Conservation (phyloP, 2,888 invertebrate genomes). For the Pseudococcus longispinus region DNA sequence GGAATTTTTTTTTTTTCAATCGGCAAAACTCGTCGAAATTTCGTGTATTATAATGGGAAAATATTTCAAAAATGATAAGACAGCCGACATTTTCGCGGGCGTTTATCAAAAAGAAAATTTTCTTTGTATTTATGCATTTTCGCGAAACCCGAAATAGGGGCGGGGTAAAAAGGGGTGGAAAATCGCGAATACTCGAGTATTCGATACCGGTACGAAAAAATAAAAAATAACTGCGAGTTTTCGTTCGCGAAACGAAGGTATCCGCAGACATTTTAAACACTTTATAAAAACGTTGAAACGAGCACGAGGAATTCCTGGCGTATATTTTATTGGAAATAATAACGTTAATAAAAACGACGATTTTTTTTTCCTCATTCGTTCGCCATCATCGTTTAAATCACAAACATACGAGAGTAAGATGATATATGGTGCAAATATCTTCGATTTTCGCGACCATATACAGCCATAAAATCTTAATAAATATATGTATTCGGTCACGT, state of each 20-base stretch:
- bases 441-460: not conserved
- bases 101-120: not conserved
- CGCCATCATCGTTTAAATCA: not conserved
- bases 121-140: not conserved
- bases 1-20: not conserved
- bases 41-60: not conserved
- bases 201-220: not conserved
- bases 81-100: not conserved
- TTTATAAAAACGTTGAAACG: not conserved
- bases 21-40: not conserved
- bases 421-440: not conserved
- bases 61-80: not conserved
- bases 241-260: not conserved
- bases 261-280: not conserved
- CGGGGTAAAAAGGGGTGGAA: not conserved
- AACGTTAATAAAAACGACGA: conserved; percentile 3
- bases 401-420: not conserved
- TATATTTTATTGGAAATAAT: conserved; percentile 7
- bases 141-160: not conserved
- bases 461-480: not conserved
- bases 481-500: not conserved
- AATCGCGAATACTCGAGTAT: not conserved
- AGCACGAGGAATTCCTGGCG: not conserved
- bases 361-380: not conserved
- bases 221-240: not conserved